phyloP scores from a whole-genome alignment of 2,888 invertebrate species.

The Toxonevra muliebris region DNA sequence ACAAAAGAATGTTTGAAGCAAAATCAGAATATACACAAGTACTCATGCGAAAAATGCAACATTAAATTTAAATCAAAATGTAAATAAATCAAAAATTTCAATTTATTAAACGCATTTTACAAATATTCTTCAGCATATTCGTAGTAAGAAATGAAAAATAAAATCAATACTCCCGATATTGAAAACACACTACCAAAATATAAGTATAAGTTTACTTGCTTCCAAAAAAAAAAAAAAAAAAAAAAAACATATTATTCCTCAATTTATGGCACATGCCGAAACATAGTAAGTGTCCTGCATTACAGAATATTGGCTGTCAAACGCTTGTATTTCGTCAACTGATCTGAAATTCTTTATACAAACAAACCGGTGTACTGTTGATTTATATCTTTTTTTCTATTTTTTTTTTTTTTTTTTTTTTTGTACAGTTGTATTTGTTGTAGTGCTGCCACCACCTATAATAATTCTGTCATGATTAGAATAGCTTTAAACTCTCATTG shows the following conservation, averaged over 20 bases:
- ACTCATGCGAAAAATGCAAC: neutral
- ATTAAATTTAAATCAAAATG: slow-evolving; percentile 21
- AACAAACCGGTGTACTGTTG: neutral
- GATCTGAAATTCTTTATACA: neutral
- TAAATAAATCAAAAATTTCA: slow-evolving; percentile 28
- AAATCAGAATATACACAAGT: neutral
- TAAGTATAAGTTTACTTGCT: too few species aligned
- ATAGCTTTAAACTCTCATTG: too few species aligned
- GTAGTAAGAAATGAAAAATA: too few species aligned
- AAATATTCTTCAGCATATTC: neutral
- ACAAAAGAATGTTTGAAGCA: too few species aligned
- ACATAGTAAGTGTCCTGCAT: too few species aligned
- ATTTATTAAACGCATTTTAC: slow-evolving; percentile 23
- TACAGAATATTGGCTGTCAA: too few species aligned
- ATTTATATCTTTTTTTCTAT: neutral
- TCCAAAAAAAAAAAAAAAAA: too few species aligned
- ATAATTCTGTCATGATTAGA: slow-evolving; percentile 1
- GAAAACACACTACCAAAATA: too few species aligned
- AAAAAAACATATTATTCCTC: too few species aligned
- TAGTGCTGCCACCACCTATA: neutral
- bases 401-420: neutral
- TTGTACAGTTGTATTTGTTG: neutral
- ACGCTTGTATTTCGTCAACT: neutral
- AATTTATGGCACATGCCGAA: too few species aligned
- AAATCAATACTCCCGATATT: too few species aligned